phyloP scores from a whole-genome alignment of 2,888 invertebrate species.

The Pachliopta kotzebuea region DNA sequence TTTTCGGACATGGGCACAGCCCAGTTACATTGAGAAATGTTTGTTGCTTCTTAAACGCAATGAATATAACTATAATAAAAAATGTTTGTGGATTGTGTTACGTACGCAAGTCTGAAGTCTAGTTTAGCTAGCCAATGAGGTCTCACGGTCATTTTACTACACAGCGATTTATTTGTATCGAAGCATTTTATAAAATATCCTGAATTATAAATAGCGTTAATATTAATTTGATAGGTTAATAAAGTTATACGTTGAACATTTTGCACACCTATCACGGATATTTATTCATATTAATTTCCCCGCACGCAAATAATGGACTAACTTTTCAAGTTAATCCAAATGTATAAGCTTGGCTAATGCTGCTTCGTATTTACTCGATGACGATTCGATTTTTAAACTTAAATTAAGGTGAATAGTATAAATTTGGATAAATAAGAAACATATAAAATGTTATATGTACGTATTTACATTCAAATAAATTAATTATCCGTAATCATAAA shows the following conservation, averaged over 20 bases:
- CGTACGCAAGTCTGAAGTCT: background rate
- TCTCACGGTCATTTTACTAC: background rate
- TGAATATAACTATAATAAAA: no score
- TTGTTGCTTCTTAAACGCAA: no score
- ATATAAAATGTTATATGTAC: no score
- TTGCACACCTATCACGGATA: constrained; percentile 64
- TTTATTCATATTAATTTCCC: constrained; percentile 68
- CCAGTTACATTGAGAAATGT: background rate
- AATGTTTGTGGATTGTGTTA: no score
- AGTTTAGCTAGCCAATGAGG: background rate
- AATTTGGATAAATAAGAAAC: no score
- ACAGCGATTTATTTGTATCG: background rate
- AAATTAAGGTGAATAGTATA: no score
- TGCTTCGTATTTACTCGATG: constrained; percentile 11
- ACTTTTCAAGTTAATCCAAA: constrained; percentile 52
- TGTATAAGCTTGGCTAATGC: constrained; percentile 34
- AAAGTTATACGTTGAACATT: constrained; percentile 50
- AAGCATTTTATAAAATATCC: background rate
- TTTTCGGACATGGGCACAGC: background rate
- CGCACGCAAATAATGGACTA: constrained; percentile 64
- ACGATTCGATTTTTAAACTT: background rate
- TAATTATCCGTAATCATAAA: background rate
- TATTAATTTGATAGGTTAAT: background rate
- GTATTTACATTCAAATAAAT: no score
- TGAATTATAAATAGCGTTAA: background rate